phyloP scores from a whole-genome alignment of 2,113 vertebrate genomes.

The Irena cyanogastra region DNA sequence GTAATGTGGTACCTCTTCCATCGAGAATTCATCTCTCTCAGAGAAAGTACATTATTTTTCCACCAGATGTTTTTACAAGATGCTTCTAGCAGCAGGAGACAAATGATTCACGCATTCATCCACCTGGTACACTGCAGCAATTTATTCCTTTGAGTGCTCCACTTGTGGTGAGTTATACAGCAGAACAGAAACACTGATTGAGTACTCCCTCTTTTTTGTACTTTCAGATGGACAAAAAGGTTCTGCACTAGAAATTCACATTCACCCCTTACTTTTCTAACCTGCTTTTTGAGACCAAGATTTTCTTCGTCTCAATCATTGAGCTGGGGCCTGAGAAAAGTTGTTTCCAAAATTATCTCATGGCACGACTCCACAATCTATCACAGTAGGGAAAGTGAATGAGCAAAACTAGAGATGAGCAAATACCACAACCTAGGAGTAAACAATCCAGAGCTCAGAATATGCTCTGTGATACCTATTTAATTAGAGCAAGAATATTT shows the following conservation, averaged over 20 bases:
- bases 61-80: not conserved
- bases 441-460: not conserved
- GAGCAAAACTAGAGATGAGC: not conserved
- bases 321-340: conserved; percentile 64
- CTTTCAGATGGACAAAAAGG: conserved; percentile 77
- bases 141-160: not conserved
- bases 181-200: not conserved
- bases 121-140: not conserved
- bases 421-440: not conserved
- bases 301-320: conserved; percentile 68
- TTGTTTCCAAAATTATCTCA: conserved; percentile 74
- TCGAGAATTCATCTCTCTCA: not conserved
- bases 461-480: not conserved
- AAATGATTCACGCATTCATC: conserved; percentile 27
- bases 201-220: not conserved
- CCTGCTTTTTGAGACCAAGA: conserved; percentile 43
- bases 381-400: not conserved
- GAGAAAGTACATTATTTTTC: conserved; percentile 4
- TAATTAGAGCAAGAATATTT: not conserved
- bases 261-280: conserved; percentile 63
- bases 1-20: not conserved
- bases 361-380: conserved; percentile 65
- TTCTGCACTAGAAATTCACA: conserved; percentile 70
- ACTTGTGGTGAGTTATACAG: not conserved
- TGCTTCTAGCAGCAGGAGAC: conserved; percentile 23